A percentile compares a stretch with the other conserved stretches of the same genome.
phyloP scores from a whole-genome alignment of 1,140 invertebrate genomes.

The Ips typographus region DNA sequence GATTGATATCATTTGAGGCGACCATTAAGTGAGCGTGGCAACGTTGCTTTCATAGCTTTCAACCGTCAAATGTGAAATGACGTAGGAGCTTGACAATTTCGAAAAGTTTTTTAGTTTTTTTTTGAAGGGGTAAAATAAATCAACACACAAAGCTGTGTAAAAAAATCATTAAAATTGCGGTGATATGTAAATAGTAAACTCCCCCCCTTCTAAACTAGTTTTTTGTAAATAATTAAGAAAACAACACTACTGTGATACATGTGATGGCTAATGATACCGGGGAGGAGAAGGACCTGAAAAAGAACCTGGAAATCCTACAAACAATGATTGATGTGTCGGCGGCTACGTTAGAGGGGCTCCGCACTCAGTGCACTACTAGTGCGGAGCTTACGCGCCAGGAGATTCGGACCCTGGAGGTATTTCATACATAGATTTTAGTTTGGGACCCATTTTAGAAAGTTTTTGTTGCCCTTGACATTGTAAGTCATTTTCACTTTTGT shows the following conservation, averaged over 20 bases:
- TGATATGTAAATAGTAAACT: conserved; percentile 41
- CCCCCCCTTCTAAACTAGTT: conserved; percentile 9
- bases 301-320: conserved; percentile 68
- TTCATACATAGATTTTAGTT: neutral
- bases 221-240: conserved; percentile 35
- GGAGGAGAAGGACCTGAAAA: conserved; percentile 56
- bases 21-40: too few species aligned
- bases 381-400: conserved; percentile 93
- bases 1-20: too few species aligned
- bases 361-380: conserved; percentile 89
- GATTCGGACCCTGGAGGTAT: conserved; percentile 89
- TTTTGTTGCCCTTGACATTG: conserved; percentile 31
- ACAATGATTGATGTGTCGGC: conserved; percentile 95
- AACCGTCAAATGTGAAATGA: too few species aligned
- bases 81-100: too few species aligned
- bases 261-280: conserved; percentile 52
- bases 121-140: conserved; percentile 15
- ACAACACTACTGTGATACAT: conserved; percentile 42
- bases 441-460: neutral
- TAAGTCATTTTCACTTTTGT: neutral
- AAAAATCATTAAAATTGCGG: conserved; percentile 29
- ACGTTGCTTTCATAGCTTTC: too few species aligned
- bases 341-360: conserved; percentile 84
- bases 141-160: conserved; percentile 25
- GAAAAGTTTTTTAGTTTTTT: too few species aligned